These are phyloP conservation scores for Pandemis corylana DNA, from an alignment of 2,888 invertebrate genomes.

Conservation along the genomic window DNA sequence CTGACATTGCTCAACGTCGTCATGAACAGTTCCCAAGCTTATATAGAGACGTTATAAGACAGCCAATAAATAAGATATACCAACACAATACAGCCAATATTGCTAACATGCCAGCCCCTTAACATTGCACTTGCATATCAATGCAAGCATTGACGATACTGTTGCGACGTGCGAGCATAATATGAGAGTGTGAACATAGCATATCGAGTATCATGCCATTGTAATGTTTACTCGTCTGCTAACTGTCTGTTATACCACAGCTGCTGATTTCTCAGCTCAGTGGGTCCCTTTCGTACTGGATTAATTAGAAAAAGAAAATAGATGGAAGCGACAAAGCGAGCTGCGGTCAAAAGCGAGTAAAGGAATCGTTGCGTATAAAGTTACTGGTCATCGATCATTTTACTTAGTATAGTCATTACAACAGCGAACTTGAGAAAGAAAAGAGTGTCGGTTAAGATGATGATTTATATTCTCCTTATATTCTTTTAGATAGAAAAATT, in stretches of 20 bases:
- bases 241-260: conserved; percentile 36
- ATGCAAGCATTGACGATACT: conserved; percentile 3
- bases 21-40: no score
- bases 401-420: not conserved
- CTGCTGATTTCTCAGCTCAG: not conserved
- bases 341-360: conserved; percentile 1
- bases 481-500: no score
- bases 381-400: conserved; percentile 44
- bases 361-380: not conserved
- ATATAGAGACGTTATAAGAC: not conserved
- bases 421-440: not conserved
- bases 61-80: not conserved
- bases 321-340: not conserved
- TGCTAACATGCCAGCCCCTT: not conserved
- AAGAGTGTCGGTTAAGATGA: not conserved
- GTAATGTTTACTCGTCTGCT: conserved; percentile 46
- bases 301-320: conserved; percentile 1
- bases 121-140: not conserved
- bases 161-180: conserved; percentile 46
- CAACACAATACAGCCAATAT: not conserved
- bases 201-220: conserved; percentile 66
- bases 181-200: conserved; percentile 63
- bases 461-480: no score
- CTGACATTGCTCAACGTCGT: no score
- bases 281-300: not conserved